Conservation (phyloP, 2,888 invertebrate genomes). For the Pimpla rufipes region DNA sequence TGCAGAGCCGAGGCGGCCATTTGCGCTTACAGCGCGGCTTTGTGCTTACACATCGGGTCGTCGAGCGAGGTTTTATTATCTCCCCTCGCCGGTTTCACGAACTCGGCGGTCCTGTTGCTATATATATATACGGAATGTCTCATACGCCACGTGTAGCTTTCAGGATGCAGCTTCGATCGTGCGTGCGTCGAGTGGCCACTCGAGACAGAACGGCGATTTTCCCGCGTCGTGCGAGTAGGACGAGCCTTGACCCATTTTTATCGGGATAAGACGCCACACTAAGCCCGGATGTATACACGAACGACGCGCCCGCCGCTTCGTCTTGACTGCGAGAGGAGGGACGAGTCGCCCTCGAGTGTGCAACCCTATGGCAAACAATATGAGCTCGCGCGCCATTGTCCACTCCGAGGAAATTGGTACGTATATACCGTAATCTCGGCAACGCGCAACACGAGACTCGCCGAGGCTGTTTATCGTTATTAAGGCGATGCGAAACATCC, state of each 20-base stretch:
- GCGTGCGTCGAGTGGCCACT: constrained; percentile 7
- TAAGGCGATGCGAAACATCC: no score
- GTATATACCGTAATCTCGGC: not conserved
- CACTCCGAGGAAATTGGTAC: not conserved
- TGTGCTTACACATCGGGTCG: not conserved
- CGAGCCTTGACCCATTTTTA: constrained; percentile 29
- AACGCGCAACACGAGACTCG: not conserved
- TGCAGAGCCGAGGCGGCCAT: not conserved
- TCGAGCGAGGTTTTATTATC: not conserved
- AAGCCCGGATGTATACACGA: constrained; percentile 22
- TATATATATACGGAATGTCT: not conserved
- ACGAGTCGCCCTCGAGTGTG: constrained; percentile 15
- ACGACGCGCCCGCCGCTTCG: not conserved
- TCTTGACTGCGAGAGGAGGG: not conserved
- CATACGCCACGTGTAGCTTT: not conserved
- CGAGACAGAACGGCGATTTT: not conserved
- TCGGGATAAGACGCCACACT: constrained; percentile 9
- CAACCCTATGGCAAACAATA: constrained; percentile 18
- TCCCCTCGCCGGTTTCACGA: not conserved
- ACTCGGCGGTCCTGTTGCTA: not conserved
- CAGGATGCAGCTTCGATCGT: constrained; percentile 26
- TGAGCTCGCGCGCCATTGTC: not conserved
- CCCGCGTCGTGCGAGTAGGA: not conserved
- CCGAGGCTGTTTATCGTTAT: not conserved
- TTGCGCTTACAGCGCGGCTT: not conserved